Conservation (phyloP, 2,888 invertebrate genomes). For the Heliconius aoede region DNA sequence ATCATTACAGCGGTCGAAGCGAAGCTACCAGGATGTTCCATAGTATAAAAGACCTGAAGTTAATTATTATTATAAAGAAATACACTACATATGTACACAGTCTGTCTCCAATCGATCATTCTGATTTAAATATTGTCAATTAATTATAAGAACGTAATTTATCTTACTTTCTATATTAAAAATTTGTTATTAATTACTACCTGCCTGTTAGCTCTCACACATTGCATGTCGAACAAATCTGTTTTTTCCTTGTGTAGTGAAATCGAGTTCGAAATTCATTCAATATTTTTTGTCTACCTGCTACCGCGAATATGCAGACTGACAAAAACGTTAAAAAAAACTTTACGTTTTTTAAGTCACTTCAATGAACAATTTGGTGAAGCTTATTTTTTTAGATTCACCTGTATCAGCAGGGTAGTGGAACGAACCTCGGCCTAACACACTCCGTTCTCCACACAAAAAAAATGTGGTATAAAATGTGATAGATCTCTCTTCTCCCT, state of each 20-base stretch:
- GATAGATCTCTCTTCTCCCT: too few relatives aligned
- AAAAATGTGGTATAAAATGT: too few relatives aligned
- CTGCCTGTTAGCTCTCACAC: constrained; percentile 7
- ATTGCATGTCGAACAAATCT: constrained; percentile 10
- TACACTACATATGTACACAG: too few relatives aligned
- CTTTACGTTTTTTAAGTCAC: background rate
- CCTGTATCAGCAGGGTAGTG: background rate
- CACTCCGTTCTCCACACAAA: background rate
- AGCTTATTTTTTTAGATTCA: constrained; percentile 2
- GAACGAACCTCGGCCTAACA: background rate
- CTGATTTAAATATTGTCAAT: constrained; percentile 15
- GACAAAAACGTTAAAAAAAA: constrained; percentile 1
- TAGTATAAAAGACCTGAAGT: background rate
- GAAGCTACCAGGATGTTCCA: background rate
- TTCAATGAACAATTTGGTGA: constrained; percentile 6
- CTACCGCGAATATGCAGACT: constrained; percentile 26
- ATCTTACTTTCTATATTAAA: constrained; percentile 18
- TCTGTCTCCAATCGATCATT: constrained; percentile 36
- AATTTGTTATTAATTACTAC: constrained; percentile 27
- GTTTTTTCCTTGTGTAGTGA: constrained; percentile 30
- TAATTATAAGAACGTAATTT: constrained; percentile 6
- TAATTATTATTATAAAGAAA: background rate
- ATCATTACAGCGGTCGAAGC: background rate
- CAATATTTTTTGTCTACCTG: constrained; percentile 26
- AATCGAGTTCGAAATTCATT: constrained; percentile 35